Base-by-base conservation (phyloP, 2,888 invertebrate species). In the Diogma glabrata region DNA sequence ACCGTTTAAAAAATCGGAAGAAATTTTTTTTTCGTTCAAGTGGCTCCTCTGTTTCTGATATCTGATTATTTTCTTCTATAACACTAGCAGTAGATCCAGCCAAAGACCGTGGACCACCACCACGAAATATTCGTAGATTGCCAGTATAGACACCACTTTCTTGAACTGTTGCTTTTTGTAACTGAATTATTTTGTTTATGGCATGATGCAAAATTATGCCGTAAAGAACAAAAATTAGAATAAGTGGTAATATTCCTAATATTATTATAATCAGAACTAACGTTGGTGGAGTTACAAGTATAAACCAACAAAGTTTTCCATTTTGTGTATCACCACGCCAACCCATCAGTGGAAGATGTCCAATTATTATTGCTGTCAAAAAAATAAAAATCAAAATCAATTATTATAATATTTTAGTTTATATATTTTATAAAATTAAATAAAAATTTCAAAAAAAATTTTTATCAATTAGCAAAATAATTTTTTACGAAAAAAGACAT, bases 341-440 rank as follows among this genome's bases (percentile, higher is more conserved):
- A 53, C 80, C 80, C 63, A 76, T 75, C 3, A 71, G 67, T 20
- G 81, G 81, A 57, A 80, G 63, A 60, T 77, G 79, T 53, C 79
- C 79, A 28, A 81, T 69, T 19, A 71, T 62, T 12, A 76, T 60
- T 60, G 79, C 79, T 77, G 69, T 24, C 36, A 49, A 50, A 43
- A 47, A 50, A 33, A 52, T 57, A 57, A 43, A 55, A 54, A 43
- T 17, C 8, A n/a, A n/a, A n/a, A n/a, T n/a, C n/a, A 22, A 30
- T 45, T 26, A 54, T 47, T 54, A 57, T 53, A 28, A 53, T 47
- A 54, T 47, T 24, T n/a, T 10, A n/a, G n/a, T n/a, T n/a, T n/a
- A n/a, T n/a, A n/a, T n/a, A n/a, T n/a, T n/a, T n/a, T n/a, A n/a
- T n/a, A n/a, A n/a, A n/a, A n/a, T n/a, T n/a, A n/a, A 23, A 46